Evolutionary conservation across 2,797 vertebrate genomes (phyloP), one percentile per base, ranked within the genome.

Genomic region (Acrossocheilus wenchowensis): DNA sequence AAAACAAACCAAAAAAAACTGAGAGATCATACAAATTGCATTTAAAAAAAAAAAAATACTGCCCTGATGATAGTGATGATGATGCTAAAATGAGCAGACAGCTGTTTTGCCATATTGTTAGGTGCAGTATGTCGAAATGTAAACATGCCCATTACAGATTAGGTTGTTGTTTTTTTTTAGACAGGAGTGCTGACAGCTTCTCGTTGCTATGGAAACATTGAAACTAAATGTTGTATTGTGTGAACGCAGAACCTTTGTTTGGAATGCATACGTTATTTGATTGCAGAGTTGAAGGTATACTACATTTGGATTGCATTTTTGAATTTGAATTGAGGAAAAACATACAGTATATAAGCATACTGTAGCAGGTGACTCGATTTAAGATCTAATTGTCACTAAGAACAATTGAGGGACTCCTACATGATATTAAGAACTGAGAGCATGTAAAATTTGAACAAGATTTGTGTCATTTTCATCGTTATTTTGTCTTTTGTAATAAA

Each of bases 161-260:
- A 14, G 6, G 62, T 30, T 66, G 12, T 66, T 66, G 6, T 34
- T 64, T 6, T 30, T 30, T 64, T 64, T 64, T 64, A 68, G 26
- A 77, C 17, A 52, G 74, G 74, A 52, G n/a, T 34, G 74, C 74
- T 52, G 48, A 23, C 9, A 50, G 74, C 62, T 81, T 69, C 26
- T 69, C 43, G 3, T 57, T 23, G 11, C 75, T 78, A 30, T 41
- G 8, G 72, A 50, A 50, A 74, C 43, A 14, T 17, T 74, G n/a
- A 19, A 52, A 50, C 48, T 34, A 50, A 68, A 68, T 69, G 11
- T 69, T 50, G 2, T 45, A 66, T 17, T 66, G 26, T 66, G 15
- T 69, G 26, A 30, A 19, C 1, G 5, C 34, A 64, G 15, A 80
- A 43, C n/a, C 12, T 66, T 30, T 34, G n/a, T 68, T 68, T 81